Conservation (phyloP, 2,888 invertebrate species). For the Aricia artaxerxes region DNA sequence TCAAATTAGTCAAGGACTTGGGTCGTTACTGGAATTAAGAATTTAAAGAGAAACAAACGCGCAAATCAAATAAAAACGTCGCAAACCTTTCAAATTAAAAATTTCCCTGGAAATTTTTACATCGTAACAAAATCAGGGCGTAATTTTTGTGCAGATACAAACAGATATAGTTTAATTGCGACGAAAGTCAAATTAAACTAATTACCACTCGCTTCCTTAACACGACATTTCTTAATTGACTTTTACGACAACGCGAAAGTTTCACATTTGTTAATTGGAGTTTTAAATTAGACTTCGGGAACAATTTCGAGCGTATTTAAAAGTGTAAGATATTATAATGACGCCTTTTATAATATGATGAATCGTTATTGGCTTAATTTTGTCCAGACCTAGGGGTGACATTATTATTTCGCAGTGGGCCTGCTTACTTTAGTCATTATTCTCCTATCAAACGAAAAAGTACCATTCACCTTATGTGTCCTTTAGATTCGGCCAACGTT, state of each 20-base stretch:
- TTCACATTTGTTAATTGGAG: constrained; percentile 43
- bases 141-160: constrained; percentile 31
- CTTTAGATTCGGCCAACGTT: no score
- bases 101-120: neutral
- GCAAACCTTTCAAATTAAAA: constrained; percentile 21
- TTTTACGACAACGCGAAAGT: constrained; percentile 39
- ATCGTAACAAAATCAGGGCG: constrained; percentile 10
- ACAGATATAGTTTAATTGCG: constrained; percentile 33
- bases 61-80: constrained; percentile 19
- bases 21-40: neutral
- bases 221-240: constrained; percentile 43
- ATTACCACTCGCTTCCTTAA: constrained; percentile 41
- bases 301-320: neutral
- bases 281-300: constrained; percentile 38
- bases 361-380: neutral
- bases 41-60: constrained; percentile 3
- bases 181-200: constrained; percentile 40
- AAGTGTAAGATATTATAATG: constrained; percentile 25
- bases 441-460: neutral
- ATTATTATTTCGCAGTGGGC: neutral
- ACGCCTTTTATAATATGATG: neutral
- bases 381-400: neutral
- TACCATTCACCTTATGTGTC: no score
- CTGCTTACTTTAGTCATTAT: neutral
- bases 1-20: neutral